A percentile compares a stretch with the other conserved stretches of the same genome.
Evolutionary conservation across 2,797 vertebrate genomes (phyloP).

Genomic region (Sebastes diaconus): DNA sequence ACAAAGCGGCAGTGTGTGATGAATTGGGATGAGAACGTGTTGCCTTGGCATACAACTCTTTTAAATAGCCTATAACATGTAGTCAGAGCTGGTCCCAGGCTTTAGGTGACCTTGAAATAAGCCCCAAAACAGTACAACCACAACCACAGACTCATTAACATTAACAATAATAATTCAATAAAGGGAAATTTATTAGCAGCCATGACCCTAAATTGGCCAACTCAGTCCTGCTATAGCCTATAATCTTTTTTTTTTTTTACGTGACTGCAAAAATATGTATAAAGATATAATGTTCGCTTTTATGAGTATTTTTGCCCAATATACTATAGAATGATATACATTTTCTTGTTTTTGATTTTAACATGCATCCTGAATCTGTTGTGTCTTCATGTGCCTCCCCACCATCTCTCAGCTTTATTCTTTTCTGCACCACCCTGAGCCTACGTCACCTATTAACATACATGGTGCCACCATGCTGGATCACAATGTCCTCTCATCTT

Average conservation of each 20-base stretch:
- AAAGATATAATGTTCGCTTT: background rate
- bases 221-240: background rate
- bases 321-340: background rate
- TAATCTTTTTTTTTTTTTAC: no score
- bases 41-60: background rate
- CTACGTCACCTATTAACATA: constrained; percentile 10
- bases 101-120: background rate
- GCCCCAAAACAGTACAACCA: background rate
- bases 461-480: background rate
- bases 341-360: background rate
- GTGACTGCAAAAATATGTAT: background rate
- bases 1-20: no score
- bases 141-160: background rate
- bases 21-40: background rate
- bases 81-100: background rate
- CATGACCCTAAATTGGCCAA: no score
- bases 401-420: background rate
- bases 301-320: background rate
- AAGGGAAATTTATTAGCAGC: background rate
- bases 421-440: background rate
- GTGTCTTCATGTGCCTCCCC: background rate
- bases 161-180: background rate
- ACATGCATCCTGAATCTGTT: background rate
- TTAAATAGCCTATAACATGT: background rate
- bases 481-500: constrained; percentile 31